phyloP scores from a whole-genome alignment of 2,797 vertebrate species.

The Gouania willdenowi region DNA sequence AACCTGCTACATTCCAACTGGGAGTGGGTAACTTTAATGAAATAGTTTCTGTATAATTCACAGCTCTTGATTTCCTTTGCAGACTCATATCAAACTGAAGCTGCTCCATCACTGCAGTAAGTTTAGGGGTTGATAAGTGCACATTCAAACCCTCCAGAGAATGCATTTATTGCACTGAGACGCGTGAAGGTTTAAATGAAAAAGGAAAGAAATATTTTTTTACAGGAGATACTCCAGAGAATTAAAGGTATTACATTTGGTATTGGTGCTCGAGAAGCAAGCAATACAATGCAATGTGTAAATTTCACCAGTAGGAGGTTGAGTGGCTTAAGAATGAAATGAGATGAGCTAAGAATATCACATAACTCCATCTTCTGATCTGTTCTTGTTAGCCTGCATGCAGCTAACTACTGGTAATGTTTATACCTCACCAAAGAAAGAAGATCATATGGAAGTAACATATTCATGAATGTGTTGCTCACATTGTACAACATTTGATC shows the following conservation, averaged over 20 bases:
- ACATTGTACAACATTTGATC: too few relatives aligned
- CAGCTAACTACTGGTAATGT: background rate
- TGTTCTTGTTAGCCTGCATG: background rate
- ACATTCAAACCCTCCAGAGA: slow-evolving; percentile 52
- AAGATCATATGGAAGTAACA: too few relatives aligned
- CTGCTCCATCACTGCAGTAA: slow-evolving; percentile 15
- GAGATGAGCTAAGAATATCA: slow-evolving; percentile 1
- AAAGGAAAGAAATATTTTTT: slow-evolving; percentile 23
- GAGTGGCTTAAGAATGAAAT: slow-evolving; percentile 13
- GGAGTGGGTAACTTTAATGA: slow-evolving; percentile 44
- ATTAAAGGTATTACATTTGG: slow-evolving; percentile 22
- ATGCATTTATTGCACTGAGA: slow-evolving; percentile 58
- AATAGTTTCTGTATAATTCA: slow-evolving; percentile 43
- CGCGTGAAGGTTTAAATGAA: slow-evolving; percentile 31
- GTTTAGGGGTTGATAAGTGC: slow-evolving; percentile 24
- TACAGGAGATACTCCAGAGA: slow-evolving; percentile 14
- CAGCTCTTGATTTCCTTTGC: slow-evolving; percentile 15
- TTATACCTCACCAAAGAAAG: background rate
- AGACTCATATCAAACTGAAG: slow-evolving; percentile 44
- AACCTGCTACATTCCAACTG: slow-evolving; percentile 15
- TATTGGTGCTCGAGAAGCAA: slow-evolving; percentile 3
- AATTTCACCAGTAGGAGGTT: slow-evolving; percentile 51
- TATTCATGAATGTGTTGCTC: too few relatives aligned
- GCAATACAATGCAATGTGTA: slow-evolving; percentile 28
- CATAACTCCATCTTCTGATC: background rate